Evolutionary conservation across 2,113 vertebrate genomes (phyloP), one percentile per base, ranked within the genome.

Genomic region (Lota lota): DNA sequence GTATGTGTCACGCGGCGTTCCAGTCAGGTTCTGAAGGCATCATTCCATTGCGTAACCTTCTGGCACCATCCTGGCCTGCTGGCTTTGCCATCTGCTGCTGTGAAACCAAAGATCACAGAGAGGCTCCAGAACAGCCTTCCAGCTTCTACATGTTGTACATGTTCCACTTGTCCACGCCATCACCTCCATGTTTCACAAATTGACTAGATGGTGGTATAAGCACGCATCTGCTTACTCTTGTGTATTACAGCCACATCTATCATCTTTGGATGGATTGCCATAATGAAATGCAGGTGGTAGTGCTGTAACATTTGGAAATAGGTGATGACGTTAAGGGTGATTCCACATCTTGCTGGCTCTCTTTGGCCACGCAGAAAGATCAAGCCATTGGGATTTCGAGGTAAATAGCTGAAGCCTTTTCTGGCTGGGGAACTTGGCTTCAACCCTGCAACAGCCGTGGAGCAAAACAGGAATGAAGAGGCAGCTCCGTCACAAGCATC

Each of bases 11-110:
- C 85, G 81, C 63, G 63, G 83, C 68, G 83, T 71, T 84, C 73
- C 40, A 83, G 77, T 82, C 79, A 85, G 88, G 86, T 88, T 84
- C 86, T 68, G 73, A 77, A 87, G 76, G 83, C 83, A 86, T 90
- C 88, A 90, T 91, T 92, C 88, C 89, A 84, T 91, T 90, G 88
- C 89, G 83, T 88, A 91, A 90, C 89, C 90, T 87, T 83, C 89
- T 88, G 88, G 87, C 84, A 88, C 80, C 74, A 76, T 79, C 76
- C 79, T 88, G 86, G 86, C 92, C 91, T 91, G 88, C 90, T 87
- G 88, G 90, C 89, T 84, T 63, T 21, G 75, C 92, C 92, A 92
- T 92, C 92, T 92, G 92, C 87, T 84, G 84, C 88, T 85, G 83
- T 84, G 86, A 86, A 82, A 73, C 75, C 77, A 73, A 74, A 70